A percentile compares a stretch with the other conserved stretches of the same genome.
These are phyloP conservation scores for Procambarus virginalis DNA, from an alignment of 1,140 invertebrate genomes.

Conservation along the genomic window DNA sequence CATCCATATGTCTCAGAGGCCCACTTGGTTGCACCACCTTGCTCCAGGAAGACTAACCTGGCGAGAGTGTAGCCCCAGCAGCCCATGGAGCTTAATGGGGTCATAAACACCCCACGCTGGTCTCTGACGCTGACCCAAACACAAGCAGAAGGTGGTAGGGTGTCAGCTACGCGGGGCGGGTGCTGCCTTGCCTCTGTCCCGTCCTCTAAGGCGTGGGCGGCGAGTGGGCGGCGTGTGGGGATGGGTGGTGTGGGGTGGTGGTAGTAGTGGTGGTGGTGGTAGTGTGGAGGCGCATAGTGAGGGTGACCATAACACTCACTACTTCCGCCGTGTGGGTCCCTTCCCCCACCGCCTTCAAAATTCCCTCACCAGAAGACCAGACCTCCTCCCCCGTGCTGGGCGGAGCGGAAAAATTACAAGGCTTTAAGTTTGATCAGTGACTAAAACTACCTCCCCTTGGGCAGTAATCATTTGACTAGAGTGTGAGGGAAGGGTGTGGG, in stretches of 20 bases:
- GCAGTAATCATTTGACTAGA: too few species aligned
- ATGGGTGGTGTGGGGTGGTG: not conserved
- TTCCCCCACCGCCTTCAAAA: conserved; percentile 2
- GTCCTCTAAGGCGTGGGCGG: not conserved
- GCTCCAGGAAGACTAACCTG: conserved; percentile 2
- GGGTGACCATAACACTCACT: conserved; percentile 34
- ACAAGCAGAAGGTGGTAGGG: not conserved
- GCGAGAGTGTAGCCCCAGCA: conserved; percentile 9
- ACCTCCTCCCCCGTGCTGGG: conserved; percentile 19
- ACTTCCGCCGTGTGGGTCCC: conserved; percentile 9
- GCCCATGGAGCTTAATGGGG: conserved; percentile 36
- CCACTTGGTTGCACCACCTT: not conserved
- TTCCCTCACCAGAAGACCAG: conserved; percentile 13
- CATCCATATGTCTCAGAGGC: too few species aligned
- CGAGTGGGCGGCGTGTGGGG: not conserved
- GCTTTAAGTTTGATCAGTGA: too few species aligned
- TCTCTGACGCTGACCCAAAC: conserved; percentile 51
- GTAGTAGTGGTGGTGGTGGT: not conserved
- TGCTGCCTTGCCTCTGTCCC: not conserved
- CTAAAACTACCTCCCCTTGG: too few species aligned
- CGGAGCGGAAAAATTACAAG: not conserved
- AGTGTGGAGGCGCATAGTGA: not conserved
- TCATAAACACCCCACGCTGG: not conserved
- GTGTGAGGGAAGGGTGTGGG: too few species aligned
- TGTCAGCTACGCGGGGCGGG: not conserved